Evolutionary conservation across 2,888 invertebrate species (phyloP), one percentile per base, ranked within the genome.

Genomic region (Sesia bembeciformis): DNA sequence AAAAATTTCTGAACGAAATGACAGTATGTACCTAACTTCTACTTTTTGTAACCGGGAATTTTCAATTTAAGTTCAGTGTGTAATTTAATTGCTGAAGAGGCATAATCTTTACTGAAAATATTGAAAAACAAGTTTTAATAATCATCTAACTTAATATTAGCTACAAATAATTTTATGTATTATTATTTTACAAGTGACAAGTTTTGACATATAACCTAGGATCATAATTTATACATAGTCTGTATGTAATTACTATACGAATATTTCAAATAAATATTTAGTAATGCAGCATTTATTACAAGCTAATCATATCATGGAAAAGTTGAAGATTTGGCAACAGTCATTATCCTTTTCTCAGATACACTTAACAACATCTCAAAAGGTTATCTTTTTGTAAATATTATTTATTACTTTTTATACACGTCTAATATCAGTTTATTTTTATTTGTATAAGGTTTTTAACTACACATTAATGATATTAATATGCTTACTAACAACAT

Each of bases 361-460:
- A 63, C 85, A 91, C 58, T 79, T 94, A 64, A 91, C 93, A 60
- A 92, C 92, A 62, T 92, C 93, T 54, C 94, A 94, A 84, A 94
- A 94, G 92, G 94, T 95, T 78, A 6, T 39, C 38, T 50, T 39
- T 39, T 23, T 23, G 23, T 23, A 23, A 23, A 23, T 23, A 23
- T 23, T 23, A 23, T 23, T 23, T 23, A 23, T 23, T 23, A 23
- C 2, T 23, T 23, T 23, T 23, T 23, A 1, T 23, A 23, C 23
- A 23, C 23, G 23, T 23, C 23, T 23, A 23, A 1, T 23, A 23
- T 23, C 23, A 23, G 23, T 23, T 23, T 23, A 23, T 23, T 23
- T 23, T 2, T 23, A 23, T 23, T 23, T 23, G 23, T 23, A 23
- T 23, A 23, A 23, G 23, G 23, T 23, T 23, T 23, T 23, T 23